These are phyloP conservation scores for Ditylenchus dipsaci DNA, from an alignment of 1,140 invertebrate genomes.

Conservation along the genomic window DNA sequence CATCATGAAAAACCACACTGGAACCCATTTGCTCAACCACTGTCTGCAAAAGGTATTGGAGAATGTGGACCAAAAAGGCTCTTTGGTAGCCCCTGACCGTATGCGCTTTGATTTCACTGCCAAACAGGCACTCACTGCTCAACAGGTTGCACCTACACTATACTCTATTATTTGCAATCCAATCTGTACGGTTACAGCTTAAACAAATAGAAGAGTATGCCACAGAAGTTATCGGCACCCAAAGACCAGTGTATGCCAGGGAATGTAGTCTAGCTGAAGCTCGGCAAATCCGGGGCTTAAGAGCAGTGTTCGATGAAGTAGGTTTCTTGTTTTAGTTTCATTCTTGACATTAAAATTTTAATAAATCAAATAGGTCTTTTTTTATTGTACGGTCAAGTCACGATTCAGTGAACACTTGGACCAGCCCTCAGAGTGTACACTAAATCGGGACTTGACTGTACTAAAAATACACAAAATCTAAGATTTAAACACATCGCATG, in stretches of 20 bases:
- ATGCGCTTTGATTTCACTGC: conserved; percentile 95
- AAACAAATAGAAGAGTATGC: conserved; percentile 76
- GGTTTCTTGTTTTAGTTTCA: conserved; percentile 10
- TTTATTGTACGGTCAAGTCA: no score
- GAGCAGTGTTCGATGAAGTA: conserved; percentile 93
- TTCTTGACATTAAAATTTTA: not conserved
- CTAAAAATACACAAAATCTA: no score
- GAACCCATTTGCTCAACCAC: conserved; percentile 93
- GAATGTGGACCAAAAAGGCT: conserved; percentile 90
- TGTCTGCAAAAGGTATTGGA: conserved; percentile 81
- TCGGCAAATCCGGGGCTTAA: conserved; percentile 81
- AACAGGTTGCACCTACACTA: conserved; percentile 58
- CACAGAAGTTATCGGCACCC: conserved; percentile 72
- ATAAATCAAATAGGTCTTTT: no score
- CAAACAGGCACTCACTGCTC: conserved; percentile 78
- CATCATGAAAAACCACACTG: conserved; percentile 98
- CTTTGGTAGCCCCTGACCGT: conserved; percentile 92
- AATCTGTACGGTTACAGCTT: conserved; percentile 65
- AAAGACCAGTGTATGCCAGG: conserved; percentile 82
- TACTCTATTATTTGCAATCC: not conserved
- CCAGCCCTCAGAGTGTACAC: no score
- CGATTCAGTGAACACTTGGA: no score
- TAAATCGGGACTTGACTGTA: no score
- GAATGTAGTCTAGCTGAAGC: conserved; percentile 76
- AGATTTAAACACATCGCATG: not conserved